These are phyloP conservation scores for Sinocyclocheilus maitianheensis DNA, from an alignment of 2,113 vertebrate genomes.

Conservation along the genomic window DNA sequence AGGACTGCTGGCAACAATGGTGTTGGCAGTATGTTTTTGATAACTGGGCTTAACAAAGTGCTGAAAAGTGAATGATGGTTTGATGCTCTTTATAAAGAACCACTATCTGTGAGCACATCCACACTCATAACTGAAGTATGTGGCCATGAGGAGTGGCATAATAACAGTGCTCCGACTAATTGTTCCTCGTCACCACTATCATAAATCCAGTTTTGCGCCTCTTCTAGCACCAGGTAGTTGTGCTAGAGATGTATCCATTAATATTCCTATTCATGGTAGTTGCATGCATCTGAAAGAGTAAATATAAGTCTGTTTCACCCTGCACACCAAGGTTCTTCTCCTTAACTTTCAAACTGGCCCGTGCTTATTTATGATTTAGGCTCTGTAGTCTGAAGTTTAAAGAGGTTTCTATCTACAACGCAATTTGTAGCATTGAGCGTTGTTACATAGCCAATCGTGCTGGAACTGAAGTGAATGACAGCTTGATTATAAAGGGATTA, in stretches of 20 bases:
- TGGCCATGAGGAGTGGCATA: not conserved
- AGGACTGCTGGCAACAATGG: not conserved
- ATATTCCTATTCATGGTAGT: not conserved
- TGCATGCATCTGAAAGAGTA: not conserved
- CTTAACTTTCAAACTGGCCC: no score
- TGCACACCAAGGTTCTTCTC: not conserved
- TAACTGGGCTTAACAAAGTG: conserved; percentile 12
- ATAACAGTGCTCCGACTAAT: not conserved
- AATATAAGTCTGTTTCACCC: not conserved
- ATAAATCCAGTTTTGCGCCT: not conserved
- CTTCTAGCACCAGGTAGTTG: not conserved
- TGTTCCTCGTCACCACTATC: not conserved
- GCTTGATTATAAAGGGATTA: no score
- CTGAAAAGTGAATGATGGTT: conserved; percentile 18
- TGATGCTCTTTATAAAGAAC: not conserved
- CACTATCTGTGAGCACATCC: not conserved
- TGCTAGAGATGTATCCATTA: not conserved
- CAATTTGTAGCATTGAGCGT: no score
- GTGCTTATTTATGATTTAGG: no score
- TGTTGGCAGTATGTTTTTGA: conserved; percentile 30
- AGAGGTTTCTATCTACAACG: no score
- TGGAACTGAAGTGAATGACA: no score
- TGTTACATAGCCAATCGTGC: no score
- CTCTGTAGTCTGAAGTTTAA: no score
- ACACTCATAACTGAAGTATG: not conserved